Conservation (phyloP, 2,113 vertebrate species). For the Dolichallabes microphthalmus region DNA sequence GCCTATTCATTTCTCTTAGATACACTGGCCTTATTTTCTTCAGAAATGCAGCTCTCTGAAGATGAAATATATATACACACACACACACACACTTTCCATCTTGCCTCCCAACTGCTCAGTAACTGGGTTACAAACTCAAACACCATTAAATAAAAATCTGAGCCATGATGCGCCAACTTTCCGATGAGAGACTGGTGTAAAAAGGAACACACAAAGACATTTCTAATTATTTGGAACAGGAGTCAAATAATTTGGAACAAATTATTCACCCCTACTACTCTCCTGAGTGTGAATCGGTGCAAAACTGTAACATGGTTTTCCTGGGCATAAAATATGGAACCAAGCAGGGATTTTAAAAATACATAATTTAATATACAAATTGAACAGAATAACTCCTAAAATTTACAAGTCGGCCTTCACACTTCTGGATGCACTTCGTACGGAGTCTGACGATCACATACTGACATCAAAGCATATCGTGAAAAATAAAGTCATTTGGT, state of each 20-base stretch:
- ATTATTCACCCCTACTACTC: background rate
- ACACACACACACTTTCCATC: background rate
- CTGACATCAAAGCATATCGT: background rate
- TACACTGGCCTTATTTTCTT: slow-evolving; percentile 43
- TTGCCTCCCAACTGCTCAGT: slow-evolving; percentile 14
- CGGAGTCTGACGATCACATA: background rate
- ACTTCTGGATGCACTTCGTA: background rate
- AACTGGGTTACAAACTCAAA: slow-evolving; percentile 45
- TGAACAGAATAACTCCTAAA: background rate
- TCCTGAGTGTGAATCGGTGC: background rate
- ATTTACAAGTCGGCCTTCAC: background rate
- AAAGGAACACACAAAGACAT: background rate
- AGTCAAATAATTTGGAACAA: too few species aligned
- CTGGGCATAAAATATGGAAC: background rate
- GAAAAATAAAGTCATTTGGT: background rate
- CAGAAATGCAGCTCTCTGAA: background rate
- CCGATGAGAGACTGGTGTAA: background rate
- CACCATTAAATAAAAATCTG: slow-evolving; percentile 10
- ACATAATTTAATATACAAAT: background rate
- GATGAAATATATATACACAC: background rate
- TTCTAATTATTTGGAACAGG: background rate
- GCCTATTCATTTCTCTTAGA: slow-evolving; percentile 5
- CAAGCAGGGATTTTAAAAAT: background rate
- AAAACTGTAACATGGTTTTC: background rate
- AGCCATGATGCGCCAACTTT: background rate